Percentiles rank a stretch among this genome's conserved stretches.
These are phyloP conservation scores for Himalopsyche anomala DNA, from an alignment of 2,888 invertebrate genomes.

Conservation along the genomic window DNA sequence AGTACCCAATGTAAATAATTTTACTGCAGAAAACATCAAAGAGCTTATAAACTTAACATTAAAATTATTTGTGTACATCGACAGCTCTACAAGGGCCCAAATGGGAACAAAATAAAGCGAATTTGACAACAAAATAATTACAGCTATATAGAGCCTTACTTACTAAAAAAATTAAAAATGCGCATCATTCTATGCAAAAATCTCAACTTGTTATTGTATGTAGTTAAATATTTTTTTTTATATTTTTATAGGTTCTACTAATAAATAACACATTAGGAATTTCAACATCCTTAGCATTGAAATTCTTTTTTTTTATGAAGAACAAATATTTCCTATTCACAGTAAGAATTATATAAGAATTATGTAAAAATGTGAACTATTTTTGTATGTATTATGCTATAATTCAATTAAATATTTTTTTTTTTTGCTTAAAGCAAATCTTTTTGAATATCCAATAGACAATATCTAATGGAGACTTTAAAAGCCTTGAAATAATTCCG, in stretches of 20 bases:
- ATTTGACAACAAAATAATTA: slow-evolving; percentile 53
- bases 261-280: slow-evolving; percentile 61
- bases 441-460: slow-evolving; percentile 45
- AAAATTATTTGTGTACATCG: slow-evolving; percentile 57
- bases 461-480: slow-evolving; percentile 51
- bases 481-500: slow-evolving; percentile 53
- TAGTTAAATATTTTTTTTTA: slow-evolving; percentile 50
- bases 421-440: slow-evolving; percentile 52
- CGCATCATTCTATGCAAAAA: slow-evolving; percentile 50
- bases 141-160: slow-evolving; percentile 49
- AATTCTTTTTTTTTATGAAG: slow-evolving; percentile 56
- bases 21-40: slow-evolving; percentile 44
- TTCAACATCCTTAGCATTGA: slow-evolving; percentile 46
- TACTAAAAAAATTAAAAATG: slow-evolving; percentile 53
- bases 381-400: slow-evolving; percentile 46
- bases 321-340: slow-evolving; percentile 58
- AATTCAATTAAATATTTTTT: slow-evolving; percentile 51
- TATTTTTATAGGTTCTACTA: slow-evolving; percentile 59
- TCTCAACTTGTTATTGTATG: slow-evolving; percentile 27
- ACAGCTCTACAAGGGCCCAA: slow-evolving; percentile 58
- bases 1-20: slow-evolving; percentile 51
- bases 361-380: slow-evolving; percentile 52
- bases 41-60: slow-evolving; percentile 62
- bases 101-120: slow-evolving; percentile 49
- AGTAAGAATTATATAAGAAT: slow-evolving; percentile 48